A percentile compares a stretch with the other conserved stretches of the same genome.
Evolutionary conservation across 2,797 vertebrate genomes (phyloP).

Genomic region (Myotis vivesi): DNA sequence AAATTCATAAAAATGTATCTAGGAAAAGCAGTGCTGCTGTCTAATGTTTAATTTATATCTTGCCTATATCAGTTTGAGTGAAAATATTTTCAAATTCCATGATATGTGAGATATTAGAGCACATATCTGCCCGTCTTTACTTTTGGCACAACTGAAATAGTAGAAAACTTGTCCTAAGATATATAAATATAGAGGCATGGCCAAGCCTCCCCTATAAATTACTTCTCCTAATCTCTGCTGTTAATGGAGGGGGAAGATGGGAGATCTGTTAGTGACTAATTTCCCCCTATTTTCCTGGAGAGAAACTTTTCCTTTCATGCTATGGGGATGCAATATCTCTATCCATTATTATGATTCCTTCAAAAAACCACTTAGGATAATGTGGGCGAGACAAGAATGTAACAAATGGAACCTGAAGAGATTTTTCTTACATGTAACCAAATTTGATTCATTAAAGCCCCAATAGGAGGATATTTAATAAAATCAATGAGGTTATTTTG

Average conservation of each 20-base stretch:
- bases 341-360: background rate
- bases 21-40: background rate
- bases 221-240: background rate
- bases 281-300: background rate
- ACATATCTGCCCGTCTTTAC: background rate
- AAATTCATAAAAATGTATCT: background rate
- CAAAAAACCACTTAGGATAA: background rate
- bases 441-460: slow-evolving; percentile 10
- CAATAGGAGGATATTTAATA: background rate
- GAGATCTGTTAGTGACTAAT: background rate
- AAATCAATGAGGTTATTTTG: background rate
- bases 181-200: background rate
- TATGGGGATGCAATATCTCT: background rate
- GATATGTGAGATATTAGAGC: background rate
- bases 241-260: background rate
- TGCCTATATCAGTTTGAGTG: background rate
- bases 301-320: background rate
- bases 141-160: slow-evolving; percentile 1
- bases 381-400: background rate
- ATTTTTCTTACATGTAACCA: slow-evolving; percentile 6
- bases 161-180: background rate
- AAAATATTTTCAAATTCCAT: background rate
- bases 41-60: background rate
- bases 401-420: background rate
- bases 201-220: background rate